Evolutionary conservation across 92 coral and sea anemone genomes (phyloP).

Genomic region (Palythoa grandis): DNA sequence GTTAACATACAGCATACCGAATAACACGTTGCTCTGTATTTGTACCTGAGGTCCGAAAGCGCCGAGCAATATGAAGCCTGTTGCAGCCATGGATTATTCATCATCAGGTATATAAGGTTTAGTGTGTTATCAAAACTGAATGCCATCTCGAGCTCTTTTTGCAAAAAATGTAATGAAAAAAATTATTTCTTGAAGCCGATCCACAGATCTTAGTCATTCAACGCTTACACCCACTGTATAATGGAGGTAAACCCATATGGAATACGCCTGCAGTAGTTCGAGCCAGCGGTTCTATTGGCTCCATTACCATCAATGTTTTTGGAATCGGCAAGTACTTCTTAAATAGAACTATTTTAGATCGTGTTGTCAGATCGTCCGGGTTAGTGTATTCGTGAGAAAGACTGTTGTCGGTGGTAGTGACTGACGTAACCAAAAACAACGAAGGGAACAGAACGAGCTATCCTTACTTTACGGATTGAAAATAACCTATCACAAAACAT

Average conservation of each 20-base stretch:
- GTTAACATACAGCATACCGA: no score
- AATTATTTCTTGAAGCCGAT: slow-evolving; percentile 30
- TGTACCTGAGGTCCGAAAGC: slow-evolving; percentile 11
- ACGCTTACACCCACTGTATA: slow-evolving; percentile 63
- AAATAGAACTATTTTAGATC: not conserved
- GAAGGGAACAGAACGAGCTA: no score
- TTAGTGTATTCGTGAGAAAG: no score
- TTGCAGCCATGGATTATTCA: slow-evolving; percentile 21
- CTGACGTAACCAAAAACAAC: no score
- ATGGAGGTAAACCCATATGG: slow-evolving; percentile 84
- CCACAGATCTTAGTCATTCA: slow-evolving; percentile 81
- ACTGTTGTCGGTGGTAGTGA: no score
- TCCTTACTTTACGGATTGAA: no score
- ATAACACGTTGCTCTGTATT: not conserved
- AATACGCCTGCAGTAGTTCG: slow-evolving; percentile 72
- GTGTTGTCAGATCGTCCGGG: no score
- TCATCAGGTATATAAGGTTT: slow-evolving; percentile 8
- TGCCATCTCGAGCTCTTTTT: not conserved
- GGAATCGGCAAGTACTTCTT: slow-evolving; percentile 71
- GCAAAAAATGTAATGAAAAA: not conserved
- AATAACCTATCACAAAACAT: no score
- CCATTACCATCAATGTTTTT: slow-evolving; percentile 69
- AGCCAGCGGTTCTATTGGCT: slow-evolving; percentile 75
- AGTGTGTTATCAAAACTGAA: not conserved
- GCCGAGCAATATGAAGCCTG: slow-evolving; percentile 36